phyloP scores from a whole-genome alignment of 2,888 invertebrate species.

The Sesia apiformis region DNA sequence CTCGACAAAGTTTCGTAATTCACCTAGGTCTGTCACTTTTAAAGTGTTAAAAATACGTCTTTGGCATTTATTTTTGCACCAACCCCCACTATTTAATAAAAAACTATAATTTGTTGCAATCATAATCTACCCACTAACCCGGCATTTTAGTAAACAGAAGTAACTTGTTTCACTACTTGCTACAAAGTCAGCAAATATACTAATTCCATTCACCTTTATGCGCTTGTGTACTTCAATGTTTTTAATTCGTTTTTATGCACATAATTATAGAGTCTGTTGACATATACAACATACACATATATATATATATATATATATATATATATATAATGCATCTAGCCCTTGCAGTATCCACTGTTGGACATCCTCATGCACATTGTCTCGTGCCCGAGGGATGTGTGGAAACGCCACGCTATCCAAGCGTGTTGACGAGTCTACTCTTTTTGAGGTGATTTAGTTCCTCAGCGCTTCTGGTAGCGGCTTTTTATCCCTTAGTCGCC shows the following conservation, averaged over 20 bases:
- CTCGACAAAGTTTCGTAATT: neutral
- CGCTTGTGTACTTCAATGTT: neutral
- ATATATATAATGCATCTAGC: no score
- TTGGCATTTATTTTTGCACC: neutral
- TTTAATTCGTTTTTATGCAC: neutral
- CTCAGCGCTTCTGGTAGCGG: no score
- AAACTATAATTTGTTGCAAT: neutral
- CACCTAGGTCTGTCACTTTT: neutral
- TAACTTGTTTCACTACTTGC: neutral
- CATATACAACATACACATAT: no score
- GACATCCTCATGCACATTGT: no score
- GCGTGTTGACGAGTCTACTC: no score
- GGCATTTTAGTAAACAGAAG: neutral
- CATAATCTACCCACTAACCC: neutral
- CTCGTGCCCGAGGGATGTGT: no score
- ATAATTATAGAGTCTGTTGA: no score
- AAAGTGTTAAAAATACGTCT: neutral
- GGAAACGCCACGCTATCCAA: no score
- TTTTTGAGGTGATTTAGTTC: no score
- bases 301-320: no score
- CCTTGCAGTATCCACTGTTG: no score
- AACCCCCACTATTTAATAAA: neutral
- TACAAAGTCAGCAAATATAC: neutral
- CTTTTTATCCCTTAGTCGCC: no score
- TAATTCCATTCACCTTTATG: neutral